Base-by-base conservation (phyloP, 2,888 invertebrate genomes). In the Trichopoda pennipes region DNA sequence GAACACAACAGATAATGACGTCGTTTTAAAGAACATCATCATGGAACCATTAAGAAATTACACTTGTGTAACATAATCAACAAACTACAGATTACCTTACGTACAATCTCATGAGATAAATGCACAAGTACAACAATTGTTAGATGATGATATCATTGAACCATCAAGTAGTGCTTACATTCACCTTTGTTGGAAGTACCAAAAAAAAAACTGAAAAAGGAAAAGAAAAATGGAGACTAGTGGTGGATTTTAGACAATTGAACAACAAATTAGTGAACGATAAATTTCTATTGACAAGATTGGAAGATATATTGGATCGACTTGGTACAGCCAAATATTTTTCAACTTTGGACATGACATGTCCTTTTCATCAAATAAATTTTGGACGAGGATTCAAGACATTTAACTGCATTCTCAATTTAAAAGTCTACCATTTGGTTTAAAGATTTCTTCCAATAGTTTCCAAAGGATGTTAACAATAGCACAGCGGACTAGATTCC, bases 331-430 rank as follows among this genome's bases (percentile, higher is more conserved):
- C 53, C 19, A 53, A 23, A 53, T 53, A 53, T 23, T 53, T 53
- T 53, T 53, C 28, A 53, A 53, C 23, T 16, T 53, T 49, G 19
- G 49, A 49, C 10, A 49, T 49, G 49, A 19, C n/a, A n/a, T n/a
- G n/a, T n/a, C n/a, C n/a, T n/a, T n/a, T n/a, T n/a, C n/a, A n/a
- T n/a, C n/a, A n/a, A 28, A 53, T 28, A 53, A 28, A 28, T 23
- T n/a, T 53, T 53, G 16, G 28, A 23, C 14, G 23, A 53, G 14
- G 28, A 53, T 53, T 53, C 53, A 53, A 53, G 53, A 14, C 53
- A 55, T 8, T 55, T 55, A 23, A 55, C 28, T 28, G 55, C 55
- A 28, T 28, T 55, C n/a, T 55, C 55, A 55, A 12, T 23, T 53
- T 14, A 53, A 53, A 16, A 38, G 38, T 7, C 12, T 38, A 6